A percentile compares a stretch with the other conserved stretches of the same genome.
phyloP scores from a whole-genome alignment of 1,140 invertebrate genomes.

The Sinonovacula constricta region DNA sequence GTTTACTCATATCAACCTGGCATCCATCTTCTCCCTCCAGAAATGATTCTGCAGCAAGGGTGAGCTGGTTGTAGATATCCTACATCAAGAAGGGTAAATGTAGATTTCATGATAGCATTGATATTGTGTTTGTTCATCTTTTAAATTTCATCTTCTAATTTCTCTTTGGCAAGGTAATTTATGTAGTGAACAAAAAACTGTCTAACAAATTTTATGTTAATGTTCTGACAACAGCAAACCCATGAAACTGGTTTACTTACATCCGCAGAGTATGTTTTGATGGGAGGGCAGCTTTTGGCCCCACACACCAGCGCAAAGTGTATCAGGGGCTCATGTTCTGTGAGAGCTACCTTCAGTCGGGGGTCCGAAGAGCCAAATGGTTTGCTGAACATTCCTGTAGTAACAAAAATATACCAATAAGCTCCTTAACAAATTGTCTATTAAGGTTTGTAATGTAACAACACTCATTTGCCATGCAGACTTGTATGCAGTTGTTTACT shows the following conservation, averaged over 20 bases:
- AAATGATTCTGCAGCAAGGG: constrained; percentile 71
- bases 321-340: constrained; percentile 77
- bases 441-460: too few species aligned
- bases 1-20: constrained; percentile 72
- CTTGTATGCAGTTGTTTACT: too few species aligned
- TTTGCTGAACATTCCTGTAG: constrained; percentile 76
- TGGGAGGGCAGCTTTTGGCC: constrained; percentile 78
- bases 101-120: too few species aligned
- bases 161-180: too few species aligned
- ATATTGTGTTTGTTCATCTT: too few species aligned
- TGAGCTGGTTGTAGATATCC: constrained; percentile 68
- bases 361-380: constrained; percentile 78
- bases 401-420: constrained; percentile 33
- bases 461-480: too few species aligned
- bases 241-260: too few species aligned
- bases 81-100: too few species aligned
- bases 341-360: constrained; percentile 74
- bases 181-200: too few species aligned
- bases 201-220: too few species aligned
- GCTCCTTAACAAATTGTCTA: too few species aligned
- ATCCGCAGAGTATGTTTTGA: constrained; percentile 78
- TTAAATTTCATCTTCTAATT: too few species aligned
- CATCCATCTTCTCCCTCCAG: constrained; percentile 75
- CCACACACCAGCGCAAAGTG: constrained; percentile 80
- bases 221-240: background rate